These are phyloP conservation scores for Amphimallon solstitiale DNA, from an alignment of 2,888 invertebrate genomes.

Conservation along the genomic window DNA sequence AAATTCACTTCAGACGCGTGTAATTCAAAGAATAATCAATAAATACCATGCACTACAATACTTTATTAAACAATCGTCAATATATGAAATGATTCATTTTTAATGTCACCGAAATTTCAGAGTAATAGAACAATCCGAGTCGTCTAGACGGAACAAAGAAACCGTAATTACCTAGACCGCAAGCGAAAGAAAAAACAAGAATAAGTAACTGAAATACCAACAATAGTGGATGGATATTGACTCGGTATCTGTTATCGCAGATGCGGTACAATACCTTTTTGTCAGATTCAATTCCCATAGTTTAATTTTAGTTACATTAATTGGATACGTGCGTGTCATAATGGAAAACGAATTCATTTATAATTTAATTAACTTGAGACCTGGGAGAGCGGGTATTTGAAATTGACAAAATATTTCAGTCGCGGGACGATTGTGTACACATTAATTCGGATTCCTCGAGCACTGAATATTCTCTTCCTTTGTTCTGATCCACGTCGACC, in stretches of 20 bases:
- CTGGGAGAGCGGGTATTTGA: constrained; percentile 26
- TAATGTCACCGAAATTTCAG: too few relatives aligned
- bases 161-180: not conserved
- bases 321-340: constrained; percentile 41
- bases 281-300: constrained; percentile 24
- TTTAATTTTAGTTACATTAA: constrained; percentile 45
- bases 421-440: constrained; percentile 35
- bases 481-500: not conserved
- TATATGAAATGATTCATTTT: too few relatives aligned
- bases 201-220: too few relatives aligned
- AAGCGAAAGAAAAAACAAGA: too few relatives aligned
- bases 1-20: too few relatives aligned
- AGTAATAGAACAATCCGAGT: too few relatives aligned
- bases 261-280: too few relatives aligned
- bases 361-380: constrained; percentile 48
- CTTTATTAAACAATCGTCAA: too few relatives aligned
- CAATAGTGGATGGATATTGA: too few relatives aligned
- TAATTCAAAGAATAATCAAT: too few relatives aligned
- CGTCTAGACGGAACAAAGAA: not conserved
- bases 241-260: too few relatives aligned
- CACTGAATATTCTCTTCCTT: not conserved
- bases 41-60: too few relatives aligned
- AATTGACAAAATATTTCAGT: constrained; percentile 39
- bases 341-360: constrained; percentile 46
- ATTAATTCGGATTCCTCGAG: constrained; percentile 22